phyloP scores from a whole-genome alignment of 2,888 invertebrate species.

The Sisyra terminalis region DNA sequence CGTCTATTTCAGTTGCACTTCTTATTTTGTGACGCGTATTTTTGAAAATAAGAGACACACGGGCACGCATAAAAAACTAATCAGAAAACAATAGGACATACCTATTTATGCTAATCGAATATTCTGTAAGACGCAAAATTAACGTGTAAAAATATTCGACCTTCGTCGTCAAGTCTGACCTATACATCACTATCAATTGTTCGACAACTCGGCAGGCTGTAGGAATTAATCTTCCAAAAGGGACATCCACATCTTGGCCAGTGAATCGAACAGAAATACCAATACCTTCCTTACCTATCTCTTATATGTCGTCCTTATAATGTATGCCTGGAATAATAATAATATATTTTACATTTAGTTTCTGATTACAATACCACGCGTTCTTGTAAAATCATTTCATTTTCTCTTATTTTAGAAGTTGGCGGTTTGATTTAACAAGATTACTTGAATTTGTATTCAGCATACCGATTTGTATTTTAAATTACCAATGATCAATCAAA shows the following conservation, averaged over 20 bases:
- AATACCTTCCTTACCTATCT: conserved; percentile 1
- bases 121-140: conserved; percentile 9
- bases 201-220: conserved; percentile 5
- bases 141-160: conserved; percentile 13
- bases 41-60: no score
- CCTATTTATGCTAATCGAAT: conserved; percentile 3
- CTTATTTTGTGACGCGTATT: no score
- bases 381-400: neutral
- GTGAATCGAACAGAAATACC: neutral
- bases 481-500: no score
- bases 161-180: conserved; percentile 10
- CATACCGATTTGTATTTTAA: no score
- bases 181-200: conserved; percentile 11
- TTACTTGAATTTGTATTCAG: no score
- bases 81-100: conserved; percentile 7
- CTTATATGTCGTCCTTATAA: conserved; percentile 1
- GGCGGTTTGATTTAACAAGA: no score
- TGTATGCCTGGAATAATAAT: conserved; percentile 5
- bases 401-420: neutral
- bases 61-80: conserved; percentile 6
- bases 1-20: no score
- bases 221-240: conserved; percentile 5
- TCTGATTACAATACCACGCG: conserved; percentile 6
- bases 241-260: neutral
- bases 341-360: conserved; percentile 3